Evolutionary conservation across 2,888 invertebrate species (phyloP).

Genomic region (Troides helena): DNA sequence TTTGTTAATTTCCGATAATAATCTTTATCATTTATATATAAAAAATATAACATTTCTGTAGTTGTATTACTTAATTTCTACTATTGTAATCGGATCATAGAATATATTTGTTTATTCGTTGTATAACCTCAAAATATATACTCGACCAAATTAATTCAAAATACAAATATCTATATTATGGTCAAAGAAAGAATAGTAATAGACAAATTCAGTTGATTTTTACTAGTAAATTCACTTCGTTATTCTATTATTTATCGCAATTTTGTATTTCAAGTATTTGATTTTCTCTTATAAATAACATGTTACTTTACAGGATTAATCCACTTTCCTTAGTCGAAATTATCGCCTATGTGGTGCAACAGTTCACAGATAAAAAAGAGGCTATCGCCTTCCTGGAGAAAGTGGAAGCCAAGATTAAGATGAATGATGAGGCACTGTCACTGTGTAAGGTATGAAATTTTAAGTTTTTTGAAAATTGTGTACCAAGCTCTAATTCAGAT

Average conservation of each 20-base stretch:
- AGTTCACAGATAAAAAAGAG: slow-evolving; percentile 89
- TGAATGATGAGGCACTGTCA: slow-evolving; percentile 91
- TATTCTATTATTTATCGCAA: neutral
- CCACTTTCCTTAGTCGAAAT: slow-evolving; percentile 96
- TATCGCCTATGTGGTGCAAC: slow-evolving; percentile 86
- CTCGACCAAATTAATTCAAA: neutral
- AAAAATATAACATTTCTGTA: neutral
- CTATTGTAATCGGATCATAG: neutral
- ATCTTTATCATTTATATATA: neutral
- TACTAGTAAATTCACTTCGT: too few species aligned
- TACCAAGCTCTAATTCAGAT: too few species aligned
- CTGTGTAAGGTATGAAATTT: slow-evolving; percentile 84
- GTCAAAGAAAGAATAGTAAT: too few species aligned
- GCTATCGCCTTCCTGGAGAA: slow-evolving; percentile 94
- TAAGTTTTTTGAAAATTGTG: neutral
- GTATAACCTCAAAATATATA: neutral
- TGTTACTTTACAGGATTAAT: slow-evolving; percentile 87
- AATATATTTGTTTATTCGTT: neutral
- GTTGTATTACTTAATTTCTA: neutral
- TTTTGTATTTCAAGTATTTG: neutral
- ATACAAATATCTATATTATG: too few species aligned
- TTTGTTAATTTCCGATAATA: neutral
- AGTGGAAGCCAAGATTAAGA: slow-evolving; percentile 91
- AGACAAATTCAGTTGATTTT: too few species aligned
- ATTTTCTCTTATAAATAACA: neutral